Evolutionary conservation across 2,888 invertebrate species (phyloP), one percentile per base, ranked within the genome.

Genomic region (Herminia tarsipennalis): DNA sequence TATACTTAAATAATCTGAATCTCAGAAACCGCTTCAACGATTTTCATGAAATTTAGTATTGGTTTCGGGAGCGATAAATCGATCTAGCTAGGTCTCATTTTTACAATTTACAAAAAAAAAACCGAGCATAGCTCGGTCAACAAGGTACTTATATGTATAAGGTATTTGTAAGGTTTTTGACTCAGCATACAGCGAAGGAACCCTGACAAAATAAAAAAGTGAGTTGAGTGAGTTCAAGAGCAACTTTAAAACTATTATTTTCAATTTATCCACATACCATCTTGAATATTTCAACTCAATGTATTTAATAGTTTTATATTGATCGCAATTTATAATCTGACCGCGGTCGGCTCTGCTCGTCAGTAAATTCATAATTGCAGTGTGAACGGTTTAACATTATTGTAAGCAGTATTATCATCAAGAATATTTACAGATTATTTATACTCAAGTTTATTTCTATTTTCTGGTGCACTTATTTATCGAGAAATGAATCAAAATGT

Each of bases 271-370:
- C 39, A 53, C 52, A 55, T 51, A 55, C 48, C 42, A 48, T 45
- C 46, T 52, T 21, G 44, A 22, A 40, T 27, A 48, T 59, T 60
- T 60, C 66, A 43, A 51, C 48, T 38, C 48, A 50, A 63, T 57
- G 50, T 55, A 42, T 32, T 43, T 38, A 46, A 47, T 56, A 51
- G 48, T 44, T 59, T 53, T 50, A 32, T 57, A 54, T 57, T 65
- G 59, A 72, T 66, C 63, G 65, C 58, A 73, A 68, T 73, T 74
- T 70, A 72, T 60, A 61, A 65, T 60, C 56, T 45, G 28, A 44
- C 39, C 40, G 34, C 27, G 35, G 36, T 21, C 4, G 32, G 25
- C 27, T 25, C 33, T 27, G 9, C 14, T 22, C 14, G 30, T 13
- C 14, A 16, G 20, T 13, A 5, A 17, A 14, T 24, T 28, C 28